phyloP scores from a whole-genome alignment of 2,113 vertebrate species.

The Eulemur rufifrons region DNA sequence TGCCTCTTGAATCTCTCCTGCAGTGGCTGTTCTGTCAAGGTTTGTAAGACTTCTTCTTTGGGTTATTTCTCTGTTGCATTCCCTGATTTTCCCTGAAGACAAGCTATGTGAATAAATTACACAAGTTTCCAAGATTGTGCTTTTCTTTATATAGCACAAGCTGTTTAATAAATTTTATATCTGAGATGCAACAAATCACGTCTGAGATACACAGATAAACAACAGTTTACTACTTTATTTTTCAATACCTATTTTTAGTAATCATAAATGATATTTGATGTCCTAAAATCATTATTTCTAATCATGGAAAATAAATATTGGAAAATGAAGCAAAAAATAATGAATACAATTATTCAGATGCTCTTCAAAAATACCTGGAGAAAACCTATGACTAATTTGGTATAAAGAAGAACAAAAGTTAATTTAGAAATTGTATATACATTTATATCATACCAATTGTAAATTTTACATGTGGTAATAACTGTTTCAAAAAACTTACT shows the following conservation, averaged over 20 bases:
- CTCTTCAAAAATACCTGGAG: neutral
- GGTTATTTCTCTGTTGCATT: neutral
- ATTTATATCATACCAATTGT: neutral
- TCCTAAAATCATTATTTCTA: neutral
- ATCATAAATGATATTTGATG: neutral
- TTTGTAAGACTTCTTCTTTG: neutral
- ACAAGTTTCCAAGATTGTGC: neutral
- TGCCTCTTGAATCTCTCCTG: neutral
- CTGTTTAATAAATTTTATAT: neutral
- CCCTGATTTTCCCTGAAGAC: neutral
- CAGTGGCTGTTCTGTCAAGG: neutral
- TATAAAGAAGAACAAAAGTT: neutral
- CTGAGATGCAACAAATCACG: neutral
- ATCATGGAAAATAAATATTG: neutral
- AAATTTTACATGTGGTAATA: neutral
- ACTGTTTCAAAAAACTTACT: neutral
- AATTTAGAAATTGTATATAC: constrained; percentile 6
- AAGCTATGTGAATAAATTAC: neutral
- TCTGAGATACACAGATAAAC: neutral
- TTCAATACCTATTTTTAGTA: neutral
- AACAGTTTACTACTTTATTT: neutral
- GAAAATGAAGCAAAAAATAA: constrained; percentile 11
- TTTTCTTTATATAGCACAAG: neutral
- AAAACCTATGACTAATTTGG: neutral
- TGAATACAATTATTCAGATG: neutral